A percentile compares a stretch with the other conserved stretches of the same genome.
phyloP scores from a whole-genome alignment of 2,797 vertebrate genomes.

The Carapus acus region DNA sequence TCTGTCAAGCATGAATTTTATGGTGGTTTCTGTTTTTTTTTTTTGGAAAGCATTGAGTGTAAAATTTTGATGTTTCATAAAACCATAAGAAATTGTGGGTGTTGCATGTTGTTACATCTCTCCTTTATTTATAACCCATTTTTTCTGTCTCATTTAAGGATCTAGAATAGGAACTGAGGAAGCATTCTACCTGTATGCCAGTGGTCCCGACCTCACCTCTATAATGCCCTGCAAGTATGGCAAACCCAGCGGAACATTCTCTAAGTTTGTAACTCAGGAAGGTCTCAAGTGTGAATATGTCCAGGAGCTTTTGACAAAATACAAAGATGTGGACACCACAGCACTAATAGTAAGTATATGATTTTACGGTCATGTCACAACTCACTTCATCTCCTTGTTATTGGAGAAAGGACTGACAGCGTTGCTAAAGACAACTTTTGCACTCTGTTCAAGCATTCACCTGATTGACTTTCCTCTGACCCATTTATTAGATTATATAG shows the following conservation, averaged over 20 bases:
- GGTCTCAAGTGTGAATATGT: conserved; percentile 82
- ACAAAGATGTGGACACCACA: conserved; percentile 79
- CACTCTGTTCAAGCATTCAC: conserved; percentile 27
- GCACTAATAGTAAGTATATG: conserved; percentile 81
- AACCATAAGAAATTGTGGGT: no score
- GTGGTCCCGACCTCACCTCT: conserved; percentile 89
- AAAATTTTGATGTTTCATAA: no score
- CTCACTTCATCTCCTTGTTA: neutral
- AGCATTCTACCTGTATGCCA: conserved; percentile 88
- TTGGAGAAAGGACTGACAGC: conserved; percentile 1
- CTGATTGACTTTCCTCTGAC: conserved; percentile 22
- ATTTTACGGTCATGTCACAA: neutral
- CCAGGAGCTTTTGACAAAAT: conserved; percentile 85
- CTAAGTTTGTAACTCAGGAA: conserved; percentile 86
- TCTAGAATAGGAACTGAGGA: conserved; percentile 85
- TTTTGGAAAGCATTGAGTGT: conserved; percentile 12
- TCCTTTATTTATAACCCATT: neutral
- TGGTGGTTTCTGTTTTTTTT: conserved; percentile 6
- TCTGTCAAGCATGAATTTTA: conserved; percentile 21
- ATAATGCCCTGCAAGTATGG: conserved; percentile 97
- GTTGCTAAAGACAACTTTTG: conserved; percentile 16
- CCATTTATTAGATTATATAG: no score
- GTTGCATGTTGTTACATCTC: no score
- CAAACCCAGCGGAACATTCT: conserved; percentile 74
- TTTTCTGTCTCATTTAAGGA: conserved; percentile 66